Evolutionary conservation across 2,113 vertebrate species (phyloP), one percentile per base, ranked within the genome.

Genomic region (Notothenia rossii): DNA sequence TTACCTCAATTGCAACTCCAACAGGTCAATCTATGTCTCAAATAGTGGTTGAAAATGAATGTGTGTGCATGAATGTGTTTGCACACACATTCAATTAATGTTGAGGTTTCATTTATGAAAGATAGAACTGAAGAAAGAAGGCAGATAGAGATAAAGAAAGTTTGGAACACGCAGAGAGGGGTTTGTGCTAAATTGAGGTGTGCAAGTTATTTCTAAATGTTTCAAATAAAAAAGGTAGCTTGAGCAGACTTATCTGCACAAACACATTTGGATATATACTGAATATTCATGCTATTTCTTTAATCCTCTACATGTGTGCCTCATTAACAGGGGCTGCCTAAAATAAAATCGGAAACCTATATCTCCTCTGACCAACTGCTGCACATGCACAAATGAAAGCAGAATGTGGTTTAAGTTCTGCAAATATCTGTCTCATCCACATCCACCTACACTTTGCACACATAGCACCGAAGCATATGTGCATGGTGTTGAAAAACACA

Each of bases 361-460:
- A 75, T 87, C 82, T 91, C 63, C 75, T 71, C 76, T 79, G 84
- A 79, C 87, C 73, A 78, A 88, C 62, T 86, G 84, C 74, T 83
- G 81, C 6, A 25, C 75, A 14, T 14, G 60, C 79, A 58, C 69
- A 78, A 61, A 79, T 72, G 56, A 92, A 88, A 90, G 67, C 85
- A 83, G 71, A 88, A 78, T 63, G 48, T 61, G 66, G 85, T 87
- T 88, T 76, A 81, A 87, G 87, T 86, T 79, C 61, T 71, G 64
- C 60, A 43, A 87, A 84, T 79, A 86, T 91, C 76, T 49, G 74
- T 75, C 76, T 87, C 81, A 85, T 90, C 77, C 89, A 83, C 86
- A 89, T 89, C 90, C 91, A 74, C 93, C 92, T 82, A 89, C 91
- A 85, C 81, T 81, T 50, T 70, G 71, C 89, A 82, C 25, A 65